These are phyloP conservation scores for Martes flavigula DNA, from an alignment of 2,797 vertebrate genomes.

Conservation along the genomic window DNA sequence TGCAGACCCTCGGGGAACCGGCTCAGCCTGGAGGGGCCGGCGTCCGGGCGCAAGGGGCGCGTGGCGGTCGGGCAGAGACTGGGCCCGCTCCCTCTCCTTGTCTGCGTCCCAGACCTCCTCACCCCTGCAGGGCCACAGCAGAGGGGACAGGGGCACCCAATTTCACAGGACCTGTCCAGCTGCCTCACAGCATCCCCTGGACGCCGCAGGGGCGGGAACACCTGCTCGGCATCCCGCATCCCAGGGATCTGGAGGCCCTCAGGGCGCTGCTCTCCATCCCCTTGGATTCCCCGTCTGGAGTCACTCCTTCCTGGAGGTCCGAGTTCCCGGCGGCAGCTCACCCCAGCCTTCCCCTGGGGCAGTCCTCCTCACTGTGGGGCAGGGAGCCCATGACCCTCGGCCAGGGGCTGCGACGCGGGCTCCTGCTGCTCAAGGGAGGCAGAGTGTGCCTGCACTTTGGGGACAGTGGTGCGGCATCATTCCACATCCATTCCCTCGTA, in stretches of 20 bases:
- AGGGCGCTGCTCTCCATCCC: neutral
- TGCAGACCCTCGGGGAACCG: rapidly evolving
- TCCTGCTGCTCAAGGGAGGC: neutral
- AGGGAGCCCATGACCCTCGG: neutral
- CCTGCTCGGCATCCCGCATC: too few species aligned
- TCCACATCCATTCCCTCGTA: rapidly evolving
- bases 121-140: neutral
- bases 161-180: neutral
- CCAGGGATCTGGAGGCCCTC: neutral
- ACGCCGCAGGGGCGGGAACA: neutral
- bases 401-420: rapidly evolving
- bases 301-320: neutral
- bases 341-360: neutral
- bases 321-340: neutral
- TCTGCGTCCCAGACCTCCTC: rapidly evolving
- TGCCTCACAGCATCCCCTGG: neutral
- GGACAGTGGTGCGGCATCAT: rapidly evolving
- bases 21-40: neutral
- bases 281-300: neutral
- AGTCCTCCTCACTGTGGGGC: neutral
- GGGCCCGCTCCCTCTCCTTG: neutral
- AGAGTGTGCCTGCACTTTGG: rapidly evolving
- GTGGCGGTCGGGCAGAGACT: rapidly evolving
- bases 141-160: rapidly evolving
- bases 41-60: rapidly evolving